Evolutionary conservation across 2,113 vertebrate genomes (phyloP), one percentile per base, ranked within the genome.

Genomic region (Setophaga coronata): DNA sequence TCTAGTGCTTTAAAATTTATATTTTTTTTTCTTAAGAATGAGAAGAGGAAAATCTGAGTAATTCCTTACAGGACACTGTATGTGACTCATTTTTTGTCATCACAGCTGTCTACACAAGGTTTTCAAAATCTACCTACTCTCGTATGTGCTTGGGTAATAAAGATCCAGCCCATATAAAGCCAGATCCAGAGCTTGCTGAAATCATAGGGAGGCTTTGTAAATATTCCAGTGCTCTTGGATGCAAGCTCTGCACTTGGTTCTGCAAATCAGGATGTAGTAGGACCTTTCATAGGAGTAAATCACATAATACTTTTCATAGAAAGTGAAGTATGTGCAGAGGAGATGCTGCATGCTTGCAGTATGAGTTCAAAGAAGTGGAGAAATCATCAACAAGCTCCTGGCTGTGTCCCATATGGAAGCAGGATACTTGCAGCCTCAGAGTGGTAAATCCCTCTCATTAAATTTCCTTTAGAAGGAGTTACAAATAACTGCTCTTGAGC

Each of bases 11-110:
- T 71, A 78, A 62, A 23, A 20, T 15, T 65, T 38, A 4, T 33
- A 10, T 38, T 48, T 47, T 51, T 47, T 51, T 57, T 40, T 2
- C 18, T 76, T 61, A 50, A 88, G 72, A 81, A 47, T 1, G 3
- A 77, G 74, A 47, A 54, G 67, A 66, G 86, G 67, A 90, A 96
- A 92, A 90, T 87, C 31, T 84, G 51, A 89, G 43, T 56, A 86
- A 61, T 66, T 90, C 14, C n/a, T 84, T 53, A 47, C 76, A 88
- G 25, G 56, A 74, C 28, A 48, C 50, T 18, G 9, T 56, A 36
- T 25, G 36, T 88, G 82, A 90, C 73, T 96, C 33, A 80, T 87
- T 77, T 93, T 86, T 89, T 96, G 62, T 88, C 87, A 92, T 94
- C 78, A 23, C 90, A 92, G 70, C 54, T 95, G 85, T 96, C 90